A percentile compares a stretch with the other conserved stretches of the same genome.
phyloP scores from a whole-genome alignment of 35 echinoderm and acorn worm species.

The Antedon bifida region DNA sequence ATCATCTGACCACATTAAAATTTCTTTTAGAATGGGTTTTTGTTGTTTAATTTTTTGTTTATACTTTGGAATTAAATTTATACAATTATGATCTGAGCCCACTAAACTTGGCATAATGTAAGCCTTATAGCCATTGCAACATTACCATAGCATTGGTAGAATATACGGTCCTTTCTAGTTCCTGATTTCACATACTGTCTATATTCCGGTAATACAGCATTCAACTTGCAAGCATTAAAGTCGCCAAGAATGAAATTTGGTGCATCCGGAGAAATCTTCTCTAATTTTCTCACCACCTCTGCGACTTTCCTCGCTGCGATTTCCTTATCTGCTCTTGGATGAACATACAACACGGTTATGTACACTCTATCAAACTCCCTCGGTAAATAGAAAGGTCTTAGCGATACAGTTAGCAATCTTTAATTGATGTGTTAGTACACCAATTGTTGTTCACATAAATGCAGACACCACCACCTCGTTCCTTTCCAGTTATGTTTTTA shows the following conservation, averaged over 20 bases:
- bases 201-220: constrained; percentile 10
- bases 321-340: constrained; percentile 3
- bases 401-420: constrained; percentile 19
- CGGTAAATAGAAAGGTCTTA: constrained; percentile 31
- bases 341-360: constrained; percentile 14
- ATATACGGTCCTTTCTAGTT: not conserved
- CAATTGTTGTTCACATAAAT: constrained; percentile 27
- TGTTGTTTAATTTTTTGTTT: constrained; percentile 15
- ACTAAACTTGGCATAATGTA: not conserved
- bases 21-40: not conserved
- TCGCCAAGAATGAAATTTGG: constrained; percentile 24
- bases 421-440: constrained; percentile 21
- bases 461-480: constrained; percentile 20
- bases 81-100: constrained; percentile 12
- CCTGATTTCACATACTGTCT: constrained; percentile 8
- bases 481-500: constrained; percentile 13
- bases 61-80: constrained; percentile 14
- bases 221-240: constrained; percentile 20
- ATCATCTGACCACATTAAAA: constrained; percentile 6
- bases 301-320: not conserved
- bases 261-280: constrained; percentile 16
- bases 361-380: constrained; percentile 4
- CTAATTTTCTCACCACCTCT: not conserved
- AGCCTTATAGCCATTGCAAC: constrained; percentile 19
- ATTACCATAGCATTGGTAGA: constrained; percentile 25